These are phyloP conservation scores for Sphenopsis melanotis DNA, from an alignment of 2,797 vertebrate species.

Conservation along the genomic window DNA sequence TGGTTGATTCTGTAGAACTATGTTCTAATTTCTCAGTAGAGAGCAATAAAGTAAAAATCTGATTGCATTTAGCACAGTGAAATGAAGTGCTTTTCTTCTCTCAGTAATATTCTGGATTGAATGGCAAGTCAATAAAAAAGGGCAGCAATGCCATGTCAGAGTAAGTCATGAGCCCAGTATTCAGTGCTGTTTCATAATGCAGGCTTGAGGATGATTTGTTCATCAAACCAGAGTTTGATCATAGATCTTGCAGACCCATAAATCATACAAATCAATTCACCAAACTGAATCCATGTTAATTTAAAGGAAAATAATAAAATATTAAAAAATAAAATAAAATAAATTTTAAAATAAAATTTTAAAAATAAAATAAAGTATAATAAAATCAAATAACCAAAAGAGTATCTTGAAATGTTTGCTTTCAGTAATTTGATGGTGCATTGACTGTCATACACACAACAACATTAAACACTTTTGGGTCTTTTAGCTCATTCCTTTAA, in stretches of 20 bases:
- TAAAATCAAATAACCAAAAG: neutral
- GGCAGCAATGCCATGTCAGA: neutral
- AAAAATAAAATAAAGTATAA: neutral
- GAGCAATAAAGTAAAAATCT: neutral
- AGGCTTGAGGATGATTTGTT: neutral
- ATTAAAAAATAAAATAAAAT: rapidly evolving
- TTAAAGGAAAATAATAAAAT: neutral
- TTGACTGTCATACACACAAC: neutral
- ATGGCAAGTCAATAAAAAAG: neutral
- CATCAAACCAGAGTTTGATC: neutral
- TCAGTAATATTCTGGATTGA: neutral
- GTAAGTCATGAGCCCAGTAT: neutral
- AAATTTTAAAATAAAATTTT: neutral
- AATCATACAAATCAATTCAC: neutral
- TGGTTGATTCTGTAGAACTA: neutral
- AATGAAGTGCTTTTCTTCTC: neutral
- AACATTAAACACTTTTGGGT: neutral
- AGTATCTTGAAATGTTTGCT: neutral
- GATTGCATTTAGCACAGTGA: neutral
- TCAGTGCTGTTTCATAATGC: neutral
- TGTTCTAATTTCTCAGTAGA: neutral
- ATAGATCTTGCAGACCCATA: neutral
- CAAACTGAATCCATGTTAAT: neutral
- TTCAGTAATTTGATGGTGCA: neutral
- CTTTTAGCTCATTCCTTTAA: neutral